Percentiles rank a stretch among this genome's conserved stretches.
Evolutionary conservation across 2,888 invertebrate species (phyloP).

Genomic region (Eumerus sabulonum): DNA sequence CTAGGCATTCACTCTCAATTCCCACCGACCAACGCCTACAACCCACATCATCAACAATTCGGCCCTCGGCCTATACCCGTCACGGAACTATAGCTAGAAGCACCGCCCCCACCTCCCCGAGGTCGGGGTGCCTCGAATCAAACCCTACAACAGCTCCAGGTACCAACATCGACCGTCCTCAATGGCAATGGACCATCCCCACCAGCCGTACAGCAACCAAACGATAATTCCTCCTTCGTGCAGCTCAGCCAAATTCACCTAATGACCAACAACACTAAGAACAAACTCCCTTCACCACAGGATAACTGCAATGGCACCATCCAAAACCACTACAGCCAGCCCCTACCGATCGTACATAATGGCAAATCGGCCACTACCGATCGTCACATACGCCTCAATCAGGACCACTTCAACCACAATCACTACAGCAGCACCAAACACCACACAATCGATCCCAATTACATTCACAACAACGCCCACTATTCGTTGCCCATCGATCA

Average conservation of each 20-base stretch:
- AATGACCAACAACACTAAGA: slow-evolving; percentile 75
- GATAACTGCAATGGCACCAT: slow-evolving; percentile 74
- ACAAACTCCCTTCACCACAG: slow-evolving; percentile 72
- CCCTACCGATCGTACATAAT: slow-evolving; percentile 72
- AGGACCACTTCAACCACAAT: slow-evolving; percentile 78
- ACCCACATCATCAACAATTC: slow-evolving; percentile 80
- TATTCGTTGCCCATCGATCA: slow-evolving; percentile 78
- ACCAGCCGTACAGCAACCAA: slow-evolving; percentile 65
- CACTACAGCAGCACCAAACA: slow-evolving; percentile 71
- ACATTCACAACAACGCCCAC: slow-evolving; percentile 78
- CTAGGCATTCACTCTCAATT: slow-evolving; percentile 77
- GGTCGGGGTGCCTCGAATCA: slow-evolving; percentile 77
- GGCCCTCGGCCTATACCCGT: slow-evolving; percentile 87
- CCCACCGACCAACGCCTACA: slow-evolving; percentile 74
- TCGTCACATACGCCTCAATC: slow-evolving; percentile 75
- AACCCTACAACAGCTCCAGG: slow-evolving; percentile 77
- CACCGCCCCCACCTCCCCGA: slow-evolving; percentile 90
- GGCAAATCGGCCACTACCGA: slow-evolving; percentile 72
- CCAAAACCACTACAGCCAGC: slow-evolving; percentile 78
- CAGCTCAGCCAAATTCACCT: slow-evolving; percentile 79
- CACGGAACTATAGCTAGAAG: slow-evolving; percentile 97
- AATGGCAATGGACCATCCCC: slow-evolving; percentile 72
- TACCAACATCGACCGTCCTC: slow-evolving; percentile 75
- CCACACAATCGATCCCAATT: slow-evolving; percentile 75
- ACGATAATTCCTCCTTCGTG: slow-evolving; percentile 73